A percentile compares a stretch with the other conserved stretches of the same genome.
Conservation (phyloP, 2,888 invertebrate species). For the Catotricha subobsoleta region DNA sequence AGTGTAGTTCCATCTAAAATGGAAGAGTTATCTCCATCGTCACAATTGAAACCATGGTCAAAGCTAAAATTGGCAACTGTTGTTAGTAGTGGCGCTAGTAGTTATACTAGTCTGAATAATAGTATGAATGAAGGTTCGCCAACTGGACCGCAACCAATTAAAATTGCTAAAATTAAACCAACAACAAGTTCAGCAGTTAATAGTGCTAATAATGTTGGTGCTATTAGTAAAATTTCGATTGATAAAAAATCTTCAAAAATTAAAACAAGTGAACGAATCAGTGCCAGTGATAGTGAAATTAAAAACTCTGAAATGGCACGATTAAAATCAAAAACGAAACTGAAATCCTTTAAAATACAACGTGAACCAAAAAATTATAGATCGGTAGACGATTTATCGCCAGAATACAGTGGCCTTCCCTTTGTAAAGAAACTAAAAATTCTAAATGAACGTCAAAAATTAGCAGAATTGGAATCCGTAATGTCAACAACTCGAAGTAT, state of each 20-base stretch:
- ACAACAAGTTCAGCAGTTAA: conserved; percentile 17
- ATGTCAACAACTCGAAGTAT: conserved; percentile 54
- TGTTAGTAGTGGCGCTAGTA: conserved; percentile 22
- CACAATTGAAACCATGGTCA: conserved; percentile 45
- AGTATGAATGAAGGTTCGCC: conserved; percentile 13
- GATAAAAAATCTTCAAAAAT: conserved; percentile 9
- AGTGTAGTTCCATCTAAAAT: conserved; percentile 18
- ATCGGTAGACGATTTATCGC: conserved; percentile 73
- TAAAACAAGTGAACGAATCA: conserved; percentile 6
- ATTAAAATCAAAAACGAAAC: conserved; percentile 6
- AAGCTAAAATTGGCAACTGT: conserved; percentile 54
- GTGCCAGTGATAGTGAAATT: conserved; percentile 12
- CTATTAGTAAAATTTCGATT: conserved; percentile 12
- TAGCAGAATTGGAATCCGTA: conserved; percentile 62
- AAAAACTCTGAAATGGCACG: conserved; percentile 4
- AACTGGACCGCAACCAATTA: conserved; percentile 11
- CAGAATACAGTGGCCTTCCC: conserved; percentile 69
- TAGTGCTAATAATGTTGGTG: conserved; percentile 10
- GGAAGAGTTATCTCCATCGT: conserved; percentile 25
- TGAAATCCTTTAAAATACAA: conserved; percentile 8
- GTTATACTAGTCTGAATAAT: conserved; percentile 23
- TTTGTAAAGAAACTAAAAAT: conserved; percentile 80
- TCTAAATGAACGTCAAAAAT: conserved; percentile 69
- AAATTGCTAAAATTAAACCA: conserved; percentile 17
- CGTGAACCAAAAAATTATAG: conserved; percentile 45